Evolutionary conservation across 2,113 vertebrate genomes (phyloP).

Genomic region (Callospermophilus lateralis): DNA sequence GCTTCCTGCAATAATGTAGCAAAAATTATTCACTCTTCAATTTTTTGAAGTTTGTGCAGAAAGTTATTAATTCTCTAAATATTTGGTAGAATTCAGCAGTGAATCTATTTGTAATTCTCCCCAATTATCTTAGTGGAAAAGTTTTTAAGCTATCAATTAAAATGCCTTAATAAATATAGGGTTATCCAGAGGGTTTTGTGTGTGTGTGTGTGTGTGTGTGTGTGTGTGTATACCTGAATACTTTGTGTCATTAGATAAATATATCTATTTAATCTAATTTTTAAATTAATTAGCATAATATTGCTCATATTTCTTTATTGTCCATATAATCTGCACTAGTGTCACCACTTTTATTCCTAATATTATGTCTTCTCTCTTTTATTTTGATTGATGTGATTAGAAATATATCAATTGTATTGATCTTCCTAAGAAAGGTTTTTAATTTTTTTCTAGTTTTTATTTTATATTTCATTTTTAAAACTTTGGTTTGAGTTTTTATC

Average conservation of each 20-base stretch:
- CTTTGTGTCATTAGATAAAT: neutral
- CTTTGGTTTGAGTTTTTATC: neutral
- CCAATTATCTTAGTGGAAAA: neutral
- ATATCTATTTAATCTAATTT: neutral
- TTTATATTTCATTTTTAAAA: neutral
- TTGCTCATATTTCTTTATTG: neutral
- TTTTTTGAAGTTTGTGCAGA: neutral
- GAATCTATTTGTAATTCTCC: neutral
- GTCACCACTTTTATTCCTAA: neutral
- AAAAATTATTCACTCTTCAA: neutral
- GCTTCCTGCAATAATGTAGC: neutral
- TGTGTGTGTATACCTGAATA: too few species aligned
- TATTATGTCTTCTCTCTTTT: neutral
- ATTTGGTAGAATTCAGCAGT: neutral
- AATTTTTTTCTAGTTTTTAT: neutral
- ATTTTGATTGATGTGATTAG: neutral
- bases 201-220: too few species aligned
- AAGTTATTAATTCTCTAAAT: neutral
- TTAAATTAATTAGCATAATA: neutral
- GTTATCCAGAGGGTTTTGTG: neutral
- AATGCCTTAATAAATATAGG: neutral
- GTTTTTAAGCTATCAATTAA: neutral
- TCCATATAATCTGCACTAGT: neutral
- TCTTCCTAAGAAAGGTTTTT: neutral
- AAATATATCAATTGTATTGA: neutral